Percentiles rank a stretch among this genome's conserved stretches.
Conservation (phyloP, 2,888 invertebrate species). For the Cantharis rufa region DNA sequence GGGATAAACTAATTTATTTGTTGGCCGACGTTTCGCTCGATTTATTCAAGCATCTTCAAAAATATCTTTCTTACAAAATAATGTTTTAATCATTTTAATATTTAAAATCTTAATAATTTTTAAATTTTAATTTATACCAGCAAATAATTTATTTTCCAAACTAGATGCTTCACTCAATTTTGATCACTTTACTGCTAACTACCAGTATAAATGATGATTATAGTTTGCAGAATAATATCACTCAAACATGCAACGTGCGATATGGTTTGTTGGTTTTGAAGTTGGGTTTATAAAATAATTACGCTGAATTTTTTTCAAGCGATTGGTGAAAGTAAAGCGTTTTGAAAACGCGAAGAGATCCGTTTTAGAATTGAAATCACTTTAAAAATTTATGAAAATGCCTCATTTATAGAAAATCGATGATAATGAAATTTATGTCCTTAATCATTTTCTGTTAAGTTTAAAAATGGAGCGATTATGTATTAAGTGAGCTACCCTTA, state of each 20-base stretch:
- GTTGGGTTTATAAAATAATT: background rate
- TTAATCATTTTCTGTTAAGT: slow-evolving; percentile 3
- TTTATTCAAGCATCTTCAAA: too few relatives aligned
- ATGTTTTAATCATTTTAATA: too few relatives aligned
- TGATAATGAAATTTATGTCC: background rate
- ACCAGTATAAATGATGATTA: background rate
- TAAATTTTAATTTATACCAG: too few relatives aligned
- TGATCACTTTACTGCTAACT: background rate
- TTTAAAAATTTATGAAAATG: background rate
- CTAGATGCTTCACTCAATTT: background rate
- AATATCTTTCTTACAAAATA: too few relatives aligned
- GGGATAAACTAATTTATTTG: too few relatives aligned
- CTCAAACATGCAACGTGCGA: background rate
- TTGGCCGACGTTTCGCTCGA: too few relatives aligned
- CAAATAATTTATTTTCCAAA: background rate
- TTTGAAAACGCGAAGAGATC: background rate
- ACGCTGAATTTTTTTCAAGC: background rate
- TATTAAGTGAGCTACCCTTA: slow-evolving; percentile 16
- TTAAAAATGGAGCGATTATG: slow-evolving; percentile 14
- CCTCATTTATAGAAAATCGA: background rate
- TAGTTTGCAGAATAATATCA: background rate
- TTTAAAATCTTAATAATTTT: too few relatives aligned
- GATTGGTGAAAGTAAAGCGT: background rate
- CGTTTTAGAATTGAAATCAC: background rate
- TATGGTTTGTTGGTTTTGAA: background rate